Evolutionary conservation across 2,888 invertebrate species (phyloP), one percentile per base, ranked within the genome.

Genomic region (Xanthorhoe spadicearia): DNA sequence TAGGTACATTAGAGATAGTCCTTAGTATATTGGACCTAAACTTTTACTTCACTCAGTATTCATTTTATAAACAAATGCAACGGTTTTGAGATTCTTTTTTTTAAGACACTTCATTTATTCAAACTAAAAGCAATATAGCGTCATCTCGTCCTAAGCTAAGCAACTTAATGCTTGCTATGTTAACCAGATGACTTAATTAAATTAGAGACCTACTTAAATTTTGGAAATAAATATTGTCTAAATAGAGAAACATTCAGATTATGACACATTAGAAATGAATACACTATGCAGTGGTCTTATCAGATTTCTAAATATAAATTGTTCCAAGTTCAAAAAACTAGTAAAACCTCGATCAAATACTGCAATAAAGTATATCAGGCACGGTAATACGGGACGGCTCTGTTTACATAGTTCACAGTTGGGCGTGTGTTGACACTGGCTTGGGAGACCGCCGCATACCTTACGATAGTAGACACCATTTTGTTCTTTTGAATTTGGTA

Each of bases 341-440:
- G 65, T 53, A 48, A 61, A 66, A 28, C 54, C 48, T 51, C 53
- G 46, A 50, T 55, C 43, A 58, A 58, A 54, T 58, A 66, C 38
- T 18, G 63, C 48, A 60, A 53, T 57, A 53, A 64, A 61, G 28
- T 57, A 53, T 64, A 68, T 68, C 61, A 52, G 46, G 19, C 18
- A 18, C 23, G 43, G 46, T 58, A 58, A 38, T 32, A 51, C 66
- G 43, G 48, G 19, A 15, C n/a, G 51, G 43, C n/a, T 52, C 18
- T 68, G 48, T 68, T 68, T 59, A 68, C 65, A 53, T 65, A 62
- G 67, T 62, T 61, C 60, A 53, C 68, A 62, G 63, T 56, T 62
- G 68, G 54, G 59, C 32, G 49, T 56, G 52, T 68, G 55, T 68
- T 68, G 64, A 68, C 68, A 18, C 51, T 62, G 62, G 53, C 57